phyloP scores from a whole-genome alignment of 1,140 invertebrate genomes.

The Rhizoglyphus robini region DNA sequence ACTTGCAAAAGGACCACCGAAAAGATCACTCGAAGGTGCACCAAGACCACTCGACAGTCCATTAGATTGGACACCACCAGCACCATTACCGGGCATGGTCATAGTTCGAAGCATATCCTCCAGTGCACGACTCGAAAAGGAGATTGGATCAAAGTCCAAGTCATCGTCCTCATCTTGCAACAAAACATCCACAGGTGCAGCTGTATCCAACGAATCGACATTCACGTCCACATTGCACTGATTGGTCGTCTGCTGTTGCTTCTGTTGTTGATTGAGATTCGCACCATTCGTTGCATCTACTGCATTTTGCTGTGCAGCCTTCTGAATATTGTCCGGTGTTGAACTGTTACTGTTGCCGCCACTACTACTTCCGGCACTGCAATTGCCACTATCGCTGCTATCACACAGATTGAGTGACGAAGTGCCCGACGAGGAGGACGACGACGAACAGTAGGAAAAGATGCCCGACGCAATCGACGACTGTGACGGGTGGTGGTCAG shows the following conservation, averaged over 20 bases:
- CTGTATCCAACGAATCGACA: not conserved
- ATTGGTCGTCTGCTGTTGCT: not conserved
- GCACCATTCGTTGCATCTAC: not conserved
- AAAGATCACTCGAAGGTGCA: not conserved
- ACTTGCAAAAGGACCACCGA: not conserved
- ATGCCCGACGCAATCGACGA: not conserved
- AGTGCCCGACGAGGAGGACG: constrained; percentile 7
- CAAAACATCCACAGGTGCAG: not conserved
- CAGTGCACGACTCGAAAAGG: constrained; percentile 18
- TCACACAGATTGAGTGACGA: not conserved
- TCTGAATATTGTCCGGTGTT: constrained; percentile 14
- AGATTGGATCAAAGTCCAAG: constrained; percentile 25
- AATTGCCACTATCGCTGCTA: not conserved
- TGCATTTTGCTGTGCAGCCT: not conserved
- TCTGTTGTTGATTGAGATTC: not conserved
- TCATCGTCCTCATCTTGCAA: constrained; percentile 20
- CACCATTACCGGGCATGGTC: not conserved
- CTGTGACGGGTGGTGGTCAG: not conserved
- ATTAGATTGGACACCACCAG: no score
- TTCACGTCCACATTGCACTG: not conserved
- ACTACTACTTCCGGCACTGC: not conserved
- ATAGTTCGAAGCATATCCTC: constrained; percentile 17
- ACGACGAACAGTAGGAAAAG: not conserved
- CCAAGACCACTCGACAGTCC: not conserved
- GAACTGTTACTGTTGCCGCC: not conserved